phyloP scores from a whole-genome alignment of 1,140 invertebrate species.

The Bombus impatiens region DNA sequence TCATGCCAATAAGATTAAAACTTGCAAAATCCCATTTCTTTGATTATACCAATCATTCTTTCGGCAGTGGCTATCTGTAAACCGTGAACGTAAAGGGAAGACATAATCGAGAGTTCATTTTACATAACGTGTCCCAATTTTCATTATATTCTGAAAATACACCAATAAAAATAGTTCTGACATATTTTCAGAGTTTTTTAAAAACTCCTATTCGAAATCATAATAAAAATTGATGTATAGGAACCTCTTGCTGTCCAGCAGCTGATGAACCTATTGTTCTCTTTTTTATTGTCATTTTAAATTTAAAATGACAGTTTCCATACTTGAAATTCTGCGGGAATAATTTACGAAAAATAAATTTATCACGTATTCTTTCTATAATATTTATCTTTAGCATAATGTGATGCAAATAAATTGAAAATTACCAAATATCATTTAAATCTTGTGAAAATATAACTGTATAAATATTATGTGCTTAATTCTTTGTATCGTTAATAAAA shows the following conservation, averaged over 20 bases:
- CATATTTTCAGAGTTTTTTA: neutral
- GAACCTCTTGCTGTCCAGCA: conserved; percentile 55
- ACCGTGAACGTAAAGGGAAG: conserved; percentile 37
- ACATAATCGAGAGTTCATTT: conserved; percentile 35
- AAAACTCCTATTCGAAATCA: conserved; percentile 11
- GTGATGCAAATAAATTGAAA: conserved; percentile 21
- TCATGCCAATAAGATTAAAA: conserved; percentile 53
- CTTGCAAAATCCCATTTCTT: neutral
- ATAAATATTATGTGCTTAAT: conserved; percentile 14
- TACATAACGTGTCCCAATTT: neutral
- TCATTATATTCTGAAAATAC: conserved; percentile 1
- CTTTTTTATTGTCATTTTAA: conserved; percentile 19
- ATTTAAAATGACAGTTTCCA: conserved; percentile 8
- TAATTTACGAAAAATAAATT: conserved; percentile 13
- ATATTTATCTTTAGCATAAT: conserved; percentile 1
- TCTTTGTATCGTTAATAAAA: conserved; percentile 23
- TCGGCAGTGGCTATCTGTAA: conserved; percentile 40
- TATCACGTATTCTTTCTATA: conserved; percentile 8
- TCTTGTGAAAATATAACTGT: conserved; percentile 36
- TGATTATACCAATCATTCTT: conserved; percentile 6
- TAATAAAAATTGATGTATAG: conserved; percentile 12
- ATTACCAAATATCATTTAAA: conserved; percentile 22
- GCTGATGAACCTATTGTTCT: conserved; percentile 36
- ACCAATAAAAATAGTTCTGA: conserved; percentile 8
- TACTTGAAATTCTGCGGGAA: neutral